Evolutionary conservation across 1,140 invertebrate species (phyloP), one percentile per base, ranked within the genome.

Genomic region (Drosophila tsacasi): DNA sequence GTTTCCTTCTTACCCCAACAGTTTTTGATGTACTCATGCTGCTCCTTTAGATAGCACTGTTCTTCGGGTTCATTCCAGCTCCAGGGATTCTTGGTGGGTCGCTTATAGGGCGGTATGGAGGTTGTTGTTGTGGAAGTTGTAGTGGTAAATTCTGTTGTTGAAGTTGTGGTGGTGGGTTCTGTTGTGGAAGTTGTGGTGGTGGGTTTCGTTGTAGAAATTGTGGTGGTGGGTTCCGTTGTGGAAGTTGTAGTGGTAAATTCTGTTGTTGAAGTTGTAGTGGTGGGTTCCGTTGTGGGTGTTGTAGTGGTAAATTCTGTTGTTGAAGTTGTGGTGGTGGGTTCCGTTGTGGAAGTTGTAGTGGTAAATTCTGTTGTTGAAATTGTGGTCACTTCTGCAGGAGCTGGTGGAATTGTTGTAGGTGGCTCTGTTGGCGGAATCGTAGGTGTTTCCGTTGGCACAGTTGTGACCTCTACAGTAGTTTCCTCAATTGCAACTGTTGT

Each of bases 11-110:
- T 52, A 90, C 85, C 44, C 23, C 54, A 68, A 37, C 62, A 84
- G 19, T 1, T 39, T 7, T 19, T 12, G 3, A n/a, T 25, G n/a
- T 39, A 62, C 19, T 84, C 60, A 1, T 23, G n/a, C 17, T 81
- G 55, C 6, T 81, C 50, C 44, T 25, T 77, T 17, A 84, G 42
- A 67, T 87, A 87, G 12, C 83, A 83, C 0, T 12, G 39, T 32
- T 60, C 25, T n/a, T 61, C 8, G 9, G 37, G n/a, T 9, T 42
- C 9, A 30, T 68, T 25, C 66, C 61, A 76, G 15, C 6, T 55
- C 79, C 76, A 59, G 37, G 76, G 57, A 30, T 73, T 59, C 25
- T 30, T 27, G 10, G 54, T 30, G 10, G 66, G 62, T 13, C 59
- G 61, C 25, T 32, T 4, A n/a, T 23, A 3, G 9, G 54, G 46